Evolutionary conservation across 2,888 invertebrate species (phyloP).

Genomic region (Drosophila macrothrix): DNA sequence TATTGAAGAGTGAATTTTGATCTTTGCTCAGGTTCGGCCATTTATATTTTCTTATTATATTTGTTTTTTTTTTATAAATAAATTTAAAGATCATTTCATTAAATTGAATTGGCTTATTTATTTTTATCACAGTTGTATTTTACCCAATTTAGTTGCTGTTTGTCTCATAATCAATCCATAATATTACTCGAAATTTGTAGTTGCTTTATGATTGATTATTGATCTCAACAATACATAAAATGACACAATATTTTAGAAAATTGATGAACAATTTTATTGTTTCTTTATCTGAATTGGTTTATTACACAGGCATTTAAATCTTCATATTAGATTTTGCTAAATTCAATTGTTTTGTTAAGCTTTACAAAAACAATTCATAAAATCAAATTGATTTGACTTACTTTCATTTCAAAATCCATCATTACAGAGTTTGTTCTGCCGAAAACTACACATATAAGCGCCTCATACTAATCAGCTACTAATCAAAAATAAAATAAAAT

Average conservation of each 20-base stretch:
- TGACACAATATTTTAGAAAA: neutral
- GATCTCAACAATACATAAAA: neutral
- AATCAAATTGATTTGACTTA: conserved; percentile 15
- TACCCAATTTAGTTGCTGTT: neutral
- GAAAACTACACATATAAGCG: conserved; percentile 21
- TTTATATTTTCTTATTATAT: neutral
- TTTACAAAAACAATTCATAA: neutral
- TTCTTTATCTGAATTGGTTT: neutral
- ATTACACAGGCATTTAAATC: neutral
- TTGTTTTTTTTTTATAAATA: neutral
- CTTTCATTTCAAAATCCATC: conserved; percentile 19
- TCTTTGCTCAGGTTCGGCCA: neutral
- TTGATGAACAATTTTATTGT: neutral
- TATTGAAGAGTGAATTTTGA: neutral
- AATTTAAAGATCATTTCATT: conserved; percentile 7
- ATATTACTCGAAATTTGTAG: neutral
- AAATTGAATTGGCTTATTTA: neutral
- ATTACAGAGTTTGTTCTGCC: conserved; percentile 44
- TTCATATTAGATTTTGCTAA: neutral
- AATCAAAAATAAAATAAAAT: conserved; percentile 20
- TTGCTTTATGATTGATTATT: neutral
- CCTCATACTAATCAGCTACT: conserved; percentile 41
- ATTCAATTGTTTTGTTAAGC: neutral
- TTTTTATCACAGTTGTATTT: neutral
- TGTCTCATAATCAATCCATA: neutral